Conservation (phyloP, 2,113 vertebrate species). For the Panthera tigris region DNA sequence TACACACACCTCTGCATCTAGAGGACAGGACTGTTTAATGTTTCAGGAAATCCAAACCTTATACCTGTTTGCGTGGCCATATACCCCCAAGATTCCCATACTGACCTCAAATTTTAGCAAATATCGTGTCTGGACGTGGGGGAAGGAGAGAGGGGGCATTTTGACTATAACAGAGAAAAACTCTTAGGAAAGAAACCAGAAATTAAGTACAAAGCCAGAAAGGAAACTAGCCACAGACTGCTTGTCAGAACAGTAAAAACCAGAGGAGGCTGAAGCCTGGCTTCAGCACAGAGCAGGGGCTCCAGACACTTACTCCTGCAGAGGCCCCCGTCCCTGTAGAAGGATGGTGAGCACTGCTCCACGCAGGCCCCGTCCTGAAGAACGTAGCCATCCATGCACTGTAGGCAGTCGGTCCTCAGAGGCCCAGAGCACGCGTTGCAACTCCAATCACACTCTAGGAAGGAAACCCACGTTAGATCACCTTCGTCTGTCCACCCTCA, state of each 20-base stretch:
- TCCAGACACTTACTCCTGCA: slow-evolving; percentile 90
- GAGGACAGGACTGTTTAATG: not conserved
- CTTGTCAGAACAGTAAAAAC: not conserved
- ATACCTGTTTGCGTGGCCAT: not conserved
- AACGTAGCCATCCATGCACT: slow-evolving; percentile 94
- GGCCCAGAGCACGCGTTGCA: slow-evolving; percentile 93
- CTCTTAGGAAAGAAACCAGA: not conserved
- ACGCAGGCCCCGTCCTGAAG: slow-evolving; percentile 90
- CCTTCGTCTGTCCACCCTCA: not conserved
- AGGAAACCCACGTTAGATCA: not conserved
- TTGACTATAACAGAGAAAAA: not conserved
- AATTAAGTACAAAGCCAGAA: not conserved
- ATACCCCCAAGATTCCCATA: not conserved
- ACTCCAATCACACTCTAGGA: slow-evolving; percentile 97
- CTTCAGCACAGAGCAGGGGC: not conserved
- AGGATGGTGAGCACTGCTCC: slow-evolving; percentile 86
- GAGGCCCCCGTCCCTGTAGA: slow-evolving; percentile 86
- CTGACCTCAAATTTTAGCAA: not conserved
- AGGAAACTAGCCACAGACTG: not conserved
- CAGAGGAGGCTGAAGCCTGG: not conserved
- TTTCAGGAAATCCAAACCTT: not conserved
- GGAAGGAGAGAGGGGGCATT: not conserved
- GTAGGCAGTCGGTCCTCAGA: slow-evolving; percentile 91
- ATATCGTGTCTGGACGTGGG: not conserved
- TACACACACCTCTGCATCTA: not conserved